Evolutionary conservation across 2,797 vertebrate species (phyloP).

Genomic region (Salarias fasciatus): DNA sequence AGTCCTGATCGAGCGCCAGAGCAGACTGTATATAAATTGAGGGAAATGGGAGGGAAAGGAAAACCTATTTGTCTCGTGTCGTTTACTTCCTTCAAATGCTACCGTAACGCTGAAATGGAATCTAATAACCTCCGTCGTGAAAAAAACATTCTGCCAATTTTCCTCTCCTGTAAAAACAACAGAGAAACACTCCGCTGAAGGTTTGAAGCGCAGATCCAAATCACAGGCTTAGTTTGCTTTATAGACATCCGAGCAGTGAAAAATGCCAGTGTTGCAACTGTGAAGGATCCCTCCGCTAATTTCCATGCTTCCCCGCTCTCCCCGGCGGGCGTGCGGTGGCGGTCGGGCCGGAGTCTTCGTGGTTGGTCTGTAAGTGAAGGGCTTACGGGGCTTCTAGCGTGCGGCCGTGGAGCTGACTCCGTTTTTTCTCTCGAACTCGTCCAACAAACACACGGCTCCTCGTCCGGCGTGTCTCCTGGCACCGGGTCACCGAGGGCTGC

Average conservation of each 20-base stretch:
- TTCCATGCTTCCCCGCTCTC: conserved; percentile 50
- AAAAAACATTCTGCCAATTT: conserved; percentile 40
- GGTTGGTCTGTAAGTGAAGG: conserved; percentile 75
- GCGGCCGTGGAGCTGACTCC: conserved; percentile 52
- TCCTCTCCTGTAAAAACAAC: conserved; percentile 35
- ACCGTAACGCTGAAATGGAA: conserved; percentile 43
- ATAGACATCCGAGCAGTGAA: conserved; percentile 44
- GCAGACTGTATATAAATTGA: conserved; percentile 51
- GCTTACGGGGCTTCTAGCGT: conserved; percentile 60
- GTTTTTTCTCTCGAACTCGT: conserved; percentile 49
- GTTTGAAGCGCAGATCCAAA: conserved; percentile 20
- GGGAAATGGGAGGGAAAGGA: conserved; percentile 48
- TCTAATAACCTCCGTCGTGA: conserved; percentile 39
- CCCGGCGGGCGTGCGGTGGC: conserved; percentile 59
- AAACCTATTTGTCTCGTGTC: conserved; percentile 54
- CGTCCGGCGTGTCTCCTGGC: conserved; percentile 54
- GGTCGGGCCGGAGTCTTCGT: conserved; percentile 57
- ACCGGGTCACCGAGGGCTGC: conserved; percentile 35
- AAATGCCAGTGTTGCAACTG: conserved; percentile 57
- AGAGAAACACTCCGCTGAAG: no score
- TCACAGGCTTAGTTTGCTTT: conserved; percentile 35
- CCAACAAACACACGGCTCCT: conserved; percentile 60
- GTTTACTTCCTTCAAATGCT: conserved; percentile 47
- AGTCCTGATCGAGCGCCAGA: conserved; percentile 33
- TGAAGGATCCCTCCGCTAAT: conserved; percentile 60